Conservation (phyloP, 2,113 vertebrate species). For the Pica pica region DNA sequence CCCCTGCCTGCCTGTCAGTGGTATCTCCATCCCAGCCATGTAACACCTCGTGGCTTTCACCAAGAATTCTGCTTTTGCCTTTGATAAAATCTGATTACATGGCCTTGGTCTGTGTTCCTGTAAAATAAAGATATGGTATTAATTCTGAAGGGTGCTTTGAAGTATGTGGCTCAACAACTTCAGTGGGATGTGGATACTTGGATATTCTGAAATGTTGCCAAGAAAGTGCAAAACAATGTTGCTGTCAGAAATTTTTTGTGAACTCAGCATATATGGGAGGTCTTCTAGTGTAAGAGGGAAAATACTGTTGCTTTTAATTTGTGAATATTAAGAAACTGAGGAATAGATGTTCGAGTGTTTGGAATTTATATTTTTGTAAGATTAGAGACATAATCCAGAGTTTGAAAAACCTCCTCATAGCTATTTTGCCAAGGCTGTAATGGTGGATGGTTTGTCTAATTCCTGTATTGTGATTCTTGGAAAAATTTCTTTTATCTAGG, state of each 20-base stretch:
- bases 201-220: background rate
- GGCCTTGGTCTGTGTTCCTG: background rate
- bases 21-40: background rate
- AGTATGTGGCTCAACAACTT: background rate
- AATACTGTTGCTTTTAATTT: background rate
- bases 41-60: background rate
- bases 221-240: background rate
- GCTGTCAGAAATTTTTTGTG: background rate
- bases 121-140: background rate
- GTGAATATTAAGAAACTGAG: background rate
- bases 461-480: background rate
- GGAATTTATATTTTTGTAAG: background rate
- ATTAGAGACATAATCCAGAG: background rate
- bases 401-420: background rate
- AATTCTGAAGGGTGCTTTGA: background rate
- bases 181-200: background rate
- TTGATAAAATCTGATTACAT: background rate
- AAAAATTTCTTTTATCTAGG: background rate
- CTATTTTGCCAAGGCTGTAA: background rate
- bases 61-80: background rate
- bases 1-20: background rate
- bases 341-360: background rate
- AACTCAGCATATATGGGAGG: background rate
- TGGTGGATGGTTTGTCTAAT: background rate
- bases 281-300: background rate